A percentile compares a stretch with the other conserved stretches of the same genome.
phyloP scores from a whole-genome alignment of 2,797 vertebrate species.

The Enteromius unitaeniatus region DNA sequence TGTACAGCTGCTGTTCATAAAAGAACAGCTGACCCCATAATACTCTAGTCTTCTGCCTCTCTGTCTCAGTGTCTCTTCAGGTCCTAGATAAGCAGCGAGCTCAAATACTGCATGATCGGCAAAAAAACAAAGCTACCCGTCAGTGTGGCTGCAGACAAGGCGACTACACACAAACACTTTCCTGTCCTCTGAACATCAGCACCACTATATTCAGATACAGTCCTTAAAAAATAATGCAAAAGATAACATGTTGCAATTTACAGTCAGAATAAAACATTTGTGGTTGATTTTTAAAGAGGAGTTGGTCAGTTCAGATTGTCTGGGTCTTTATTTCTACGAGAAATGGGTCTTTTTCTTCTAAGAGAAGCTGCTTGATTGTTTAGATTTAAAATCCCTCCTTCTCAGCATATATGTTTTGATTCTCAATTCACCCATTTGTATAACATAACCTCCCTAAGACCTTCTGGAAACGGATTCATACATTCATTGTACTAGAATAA shows the following conservation, averaged over 20 bases:
- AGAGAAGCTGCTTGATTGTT: background rate
- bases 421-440: background rate
- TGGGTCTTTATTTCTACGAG: background rate
- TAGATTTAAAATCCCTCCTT: background rate
- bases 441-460: background rate
- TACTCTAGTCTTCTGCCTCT: background rate
- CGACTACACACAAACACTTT: background rate
- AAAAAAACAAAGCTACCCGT: constrained; percentile 41
- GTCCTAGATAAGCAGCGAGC: constrained; percentile 25
- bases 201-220: background rate
- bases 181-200: constrained; percentile 7
- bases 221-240: background rate
- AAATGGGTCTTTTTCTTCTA: no score
- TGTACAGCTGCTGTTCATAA: background rate
- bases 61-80: constrained; percentile 23
- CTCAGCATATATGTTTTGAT: background rate
- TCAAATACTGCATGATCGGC: constrained; percentile 43
- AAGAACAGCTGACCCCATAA: constrained; percentile 9
- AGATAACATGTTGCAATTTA: background rate
- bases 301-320: background rate
- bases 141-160: constrained; percentile 33
- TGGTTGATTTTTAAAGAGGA: background rate
- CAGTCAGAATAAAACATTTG: background rate
- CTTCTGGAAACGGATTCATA: background rate
- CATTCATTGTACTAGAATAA: background rate